These are phyloP conservation scores for Mormyrus hasselquistii DNA, from an alignment of 2,797 vertebrate genomes.

Conservation along the genomic window DNA sequence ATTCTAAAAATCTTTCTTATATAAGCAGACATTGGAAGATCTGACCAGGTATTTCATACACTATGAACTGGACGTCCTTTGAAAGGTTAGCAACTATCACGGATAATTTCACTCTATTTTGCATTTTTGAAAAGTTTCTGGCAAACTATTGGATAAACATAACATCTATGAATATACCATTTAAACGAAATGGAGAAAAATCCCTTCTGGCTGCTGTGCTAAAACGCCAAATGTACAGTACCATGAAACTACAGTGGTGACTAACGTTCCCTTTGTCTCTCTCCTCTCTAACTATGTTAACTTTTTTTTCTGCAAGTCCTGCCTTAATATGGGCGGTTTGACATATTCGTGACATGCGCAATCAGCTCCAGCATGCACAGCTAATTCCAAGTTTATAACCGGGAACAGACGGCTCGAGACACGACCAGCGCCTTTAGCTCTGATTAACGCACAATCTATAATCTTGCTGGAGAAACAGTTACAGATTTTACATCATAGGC, in stretches of 20 bases:
- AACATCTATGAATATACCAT: not conserved
- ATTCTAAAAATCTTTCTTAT: not conserved
- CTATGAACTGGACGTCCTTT: not conserved
- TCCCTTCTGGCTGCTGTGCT: not conserved
- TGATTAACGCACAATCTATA: conserved; percentile 13
- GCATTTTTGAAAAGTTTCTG: not conserved
- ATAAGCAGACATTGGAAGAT: not conserved
- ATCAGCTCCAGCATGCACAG: conserved; percentile 3
- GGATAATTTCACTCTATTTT: not conserved
- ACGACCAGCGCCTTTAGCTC: not conserved
- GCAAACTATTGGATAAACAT: not conserved
- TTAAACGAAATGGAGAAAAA: not conserved
- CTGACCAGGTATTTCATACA: not conserved
- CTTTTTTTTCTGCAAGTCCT: not conserved
- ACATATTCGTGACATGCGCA: conserved; percentile 10
- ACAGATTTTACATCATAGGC: conserved; percentile 9
- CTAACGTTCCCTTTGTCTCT: not conserved
- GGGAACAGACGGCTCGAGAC: not conserved
- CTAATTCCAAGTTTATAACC: conserved; percentile 2
- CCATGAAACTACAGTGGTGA: not conserved
- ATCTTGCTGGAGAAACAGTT: conserved; percentile 12
- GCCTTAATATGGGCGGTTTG: conserved; percentile 4
- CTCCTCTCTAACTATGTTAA: not conserved
- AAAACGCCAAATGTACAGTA: not conserved
- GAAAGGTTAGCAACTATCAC: not conserved